Evolutionary conservation across 2,888 invertebrate genomes (phyloP).

Genomic region (Asteroscopus sphinx): DNA sequence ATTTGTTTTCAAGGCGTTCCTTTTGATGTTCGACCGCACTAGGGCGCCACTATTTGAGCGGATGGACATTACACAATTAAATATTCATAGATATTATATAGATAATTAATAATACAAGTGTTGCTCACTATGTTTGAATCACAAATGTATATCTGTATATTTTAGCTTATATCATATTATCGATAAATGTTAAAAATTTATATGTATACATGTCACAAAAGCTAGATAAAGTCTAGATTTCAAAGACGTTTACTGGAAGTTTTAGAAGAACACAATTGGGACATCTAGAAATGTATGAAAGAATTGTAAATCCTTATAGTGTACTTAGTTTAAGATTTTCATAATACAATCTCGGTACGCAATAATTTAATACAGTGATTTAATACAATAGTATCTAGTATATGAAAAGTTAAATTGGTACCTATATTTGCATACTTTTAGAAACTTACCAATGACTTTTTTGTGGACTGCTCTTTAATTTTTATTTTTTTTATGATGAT

Average conservation of each 20-base stretch:
- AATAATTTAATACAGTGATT: constrained; percentile 52
- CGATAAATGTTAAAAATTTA: constrained; percentile 54
- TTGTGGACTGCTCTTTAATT: constrained; percentile 53
- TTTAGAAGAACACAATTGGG: constrained; percentile 49
- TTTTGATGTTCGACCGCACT: too few relatives aligned
- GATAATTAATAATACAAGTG: constrained; percentile 63
- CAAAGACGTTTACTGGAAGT: constrained; percentile 37
- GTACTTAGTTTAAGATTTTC: constrained; percentile 59
- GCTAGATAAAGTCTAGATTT: constrained; percentile 50
- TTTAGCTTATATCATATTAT: constrained; percentile 63
- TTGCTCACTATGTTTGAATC: constrained; percentile 72
- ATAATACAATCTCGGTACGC: constrained; percentile 55
- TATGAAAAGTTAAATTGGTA: constrained; percentile 51
- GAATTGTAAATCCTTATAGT: constrained; percentile 55
- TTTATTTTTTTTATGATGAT: constrained; percentile 49
- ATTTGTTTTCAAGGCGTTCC: too few relatives aligned
- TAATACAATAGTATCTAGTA: constrained; percentile 32
- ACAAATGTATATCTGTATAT: constrained; percentile 68
- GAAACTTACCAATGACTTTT: constrained; percentile 50
- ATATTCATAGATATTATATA: constrained; percentile 61
- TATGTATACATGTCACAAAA: constrained; percentile 59
- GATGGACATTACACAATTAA: too few relatives aligned
- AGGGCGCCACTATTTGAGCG: too few relatives aligned
- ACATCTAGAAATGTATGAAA: constrained; percentile 55
- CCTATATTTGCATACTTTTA: constrained; percentile 52